Evolutionary conservation across 2,888 invertebrate genomes (phyloP).

Genomic region (Linyphia triangularis): DNA sequence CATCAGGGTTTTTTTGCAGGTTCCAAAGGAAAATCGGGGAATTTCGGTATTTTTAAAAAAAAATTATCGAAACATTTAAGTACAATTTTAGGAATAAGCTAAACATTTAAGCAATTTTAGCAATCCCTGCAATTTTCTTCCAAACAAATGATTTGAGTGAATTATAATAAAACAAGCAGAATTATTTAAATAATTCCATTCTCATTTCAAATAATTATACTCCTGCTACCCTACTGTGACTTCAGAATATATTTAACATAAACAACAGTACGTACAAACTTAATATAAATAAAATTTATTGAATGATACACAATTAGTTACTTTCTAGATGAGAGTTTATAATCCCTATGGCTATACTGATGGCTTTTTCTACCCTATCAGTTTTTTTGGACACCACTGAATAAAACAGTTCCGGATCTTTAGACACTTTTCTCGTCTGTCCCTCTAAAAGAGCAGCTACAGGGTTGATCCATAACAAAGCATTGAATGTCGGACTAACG

Average conservation of each 20-base stretch:
- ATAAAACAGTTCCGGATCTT: slow-evolving; percentile 61
- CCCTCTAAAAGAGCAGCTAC: slow-evolving; percentile 56
- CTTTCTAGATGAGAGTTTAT: slow-evolving; percentile 4
- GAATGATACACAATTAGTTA: background rate
- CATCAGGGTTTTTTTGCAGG: too few relatives aligned
- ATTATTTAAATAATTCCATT: too few relatives aligned
- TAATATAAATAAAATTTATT: background rate
- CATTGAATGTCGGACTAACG: slow-evolving; percentile 48
- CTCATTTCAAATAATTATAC: too few relatives aligned
- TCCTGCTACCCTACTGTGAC: too few relatives aligned
- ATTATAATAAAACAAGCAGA: too few relatives aligned
- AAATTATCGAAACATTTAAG: too few relatives aligned
- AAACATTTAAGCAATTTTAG: too few relatives aligned
- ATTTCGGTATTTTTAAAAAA: too few relatives aligned
- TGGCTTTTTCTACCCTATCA: slow-evolving; percentile 47
- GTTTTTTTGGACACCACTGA: slow-evolving; percentile 42
- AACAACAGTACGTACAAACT: background rate
- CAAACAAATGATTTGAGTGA: too few relatives aligned
- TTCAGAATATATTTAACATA: background rate
- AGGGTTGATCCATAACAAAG: slow-evolving; percentile 67
- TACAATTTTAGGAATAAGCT: too few relatives aligned
- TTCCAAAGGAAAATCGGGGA: too few relatives aligned
- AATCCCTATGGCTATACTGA: slow-evolving; percentile 32
- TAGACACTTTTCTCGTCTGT: slow-evolving; percentile 30
- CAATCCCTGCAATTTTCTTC: too few relatives aligned